Percentiles rank a stretch among this genome's conserved stretches.
Evolutionary conservation across 2,113 vertebrate species (phyloP).

Genomic region (Siphamia tubifer): DNA sequence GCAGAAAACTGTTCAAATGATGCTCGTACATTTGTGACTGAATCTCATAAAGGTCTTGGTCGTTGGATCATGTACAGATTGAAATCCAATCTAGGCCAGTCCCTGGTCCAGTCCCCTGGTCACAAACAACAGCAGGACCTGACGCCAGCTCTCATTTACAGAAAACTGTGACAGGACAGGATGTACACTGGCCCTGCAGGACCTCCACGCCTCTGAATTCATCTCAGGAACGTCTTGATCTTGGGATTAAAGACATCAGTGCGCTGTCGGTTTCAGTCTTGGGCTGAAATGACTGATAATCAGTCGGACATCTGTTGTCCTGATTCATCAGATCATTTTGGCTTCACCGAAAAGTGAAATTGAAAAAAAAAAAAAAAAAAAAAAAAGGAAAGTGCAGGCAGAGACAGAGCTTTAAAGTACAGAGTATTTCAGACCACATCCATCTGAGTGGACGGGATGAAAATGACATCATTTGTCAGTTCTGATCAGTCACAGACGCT

Average conservation of each 20-base stretch:
- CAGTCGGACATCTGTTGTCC: slow-evolving; percentile 42
- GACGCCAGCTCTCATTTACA: not conserved
- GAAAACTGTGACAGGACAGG: slow-evolving; percentile 7
- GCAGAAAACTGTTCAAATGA: no score
- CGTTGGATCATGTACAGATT: not conserved
- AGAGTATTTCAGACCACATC: not conserved
- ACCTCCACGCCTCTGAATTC: not conserved
- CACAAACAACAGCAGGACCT: not conserved
- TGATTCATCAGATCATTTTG: slow-evolving; percentile 31
- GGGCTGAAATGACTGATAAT: slow-evolving; percentile 20
- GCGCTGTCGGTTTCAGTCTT: slow-evolving; percentile 40
- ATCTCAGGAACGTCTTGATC: slow-evolving; percentile 16
- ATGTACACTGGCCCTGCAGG: not conserved
- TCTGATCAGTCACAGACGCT: not conserved
- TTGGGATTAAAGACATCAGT: slow-evolving; percentile 28
- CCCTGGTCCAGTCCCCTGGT: not conserved
- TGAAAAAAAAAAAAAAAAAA: not conserved
- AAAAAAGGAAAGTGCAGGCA: not conserved
- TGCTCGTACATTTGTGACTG: no score
- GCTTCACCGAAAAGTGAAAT: not conserved
- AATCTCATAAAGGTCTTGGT: no score
- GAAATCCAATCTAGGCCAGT: not conserved
- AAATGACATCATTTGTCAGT: not conserved
- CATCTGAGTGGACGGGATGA: not conserved
- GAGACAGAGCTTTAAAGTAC: not conserved